Evolutionary conservation across 2,888 invertebrate species (phyloP).

Genomic region (Lamellibrachia satsuma): DNA sequence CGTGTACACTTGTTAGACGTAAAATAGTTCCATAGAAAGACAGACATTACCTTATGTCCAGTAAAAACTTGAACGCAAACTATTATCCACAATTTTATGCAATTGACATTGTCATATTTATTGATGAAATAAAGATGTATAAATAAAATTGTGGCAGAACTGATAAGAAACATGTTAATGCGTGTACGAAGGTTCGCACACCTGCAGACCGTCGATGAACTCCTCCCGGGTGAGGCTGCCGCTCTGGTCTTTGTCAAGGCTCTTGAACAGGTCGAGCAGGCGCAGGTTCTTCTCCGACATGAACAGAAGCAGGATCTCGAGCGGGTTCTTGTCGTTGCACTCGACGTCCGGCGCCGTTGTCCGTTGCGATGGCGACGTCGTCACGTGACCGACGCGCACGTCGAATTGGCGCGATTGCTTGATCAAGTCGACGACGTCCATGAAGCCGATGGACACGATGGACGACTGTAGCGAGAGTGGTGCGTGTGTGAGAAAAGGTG

Average conservation of each 20-base stretch:
- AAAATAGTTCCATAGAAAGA: no score
- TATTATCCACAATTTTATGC: no score
- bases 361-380: constrained; percentile 22
- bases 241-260: constrained; percentile 43
- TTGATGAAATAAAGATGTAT: no score
- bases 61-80: no score
- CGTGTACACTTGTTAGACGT: no score
- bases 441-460: constrained; percentile 37
- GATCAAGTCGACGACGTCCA: constrained; percentile 31
- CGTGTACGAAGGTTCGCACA: constrained; percentile 1
- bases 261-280: constrained; percentile 42
- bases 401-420: constrained; percentile 33
- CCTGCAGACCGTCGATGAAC: constrained; percentile 38
- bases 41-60: no score
- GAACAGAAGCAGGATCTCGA: constrained; percentile 42
- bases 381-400: constrained; percentile 22
- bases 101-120: no score
- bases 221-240: constrained; percentile 36
- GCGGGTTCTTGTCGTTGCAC: constrained; percentile 39
- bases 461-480: neutral
- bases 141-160: no score
- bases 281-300: constrained; percentile 42
- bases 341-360: constrained; percentile 14
- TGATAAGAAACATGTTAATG: no score
- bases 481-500: neutral